phyloP scores from a whole-genome alignment of 2,888 invertebrate species.

The Lampropteryx suffumata region DNA sequence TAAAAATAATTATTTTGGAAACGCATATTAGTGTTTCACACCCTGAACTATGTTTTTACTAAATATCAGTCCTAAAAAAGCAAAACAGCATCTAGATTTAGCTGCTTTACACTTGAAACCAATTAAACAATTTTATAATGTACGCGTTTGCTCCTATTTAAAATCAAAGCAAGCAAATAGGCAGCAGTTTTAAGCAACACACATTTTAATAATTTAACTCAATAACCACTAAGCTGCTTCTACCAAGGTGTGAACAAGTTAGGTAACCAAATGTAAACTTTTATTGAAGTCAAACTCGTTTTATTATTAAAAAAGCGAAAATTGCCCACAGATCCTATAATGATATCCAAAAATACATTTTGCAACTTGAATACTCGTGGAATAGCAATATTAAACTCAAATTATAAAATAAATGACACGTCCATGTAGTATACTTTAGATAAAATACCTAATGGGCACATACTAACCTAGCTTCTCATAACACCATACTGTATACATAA shows the following conservation, averaged over 20 bases:
- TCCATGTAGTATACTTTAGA: constrained; percentile 12
- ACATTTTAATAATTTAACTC: too few relatives aligned
- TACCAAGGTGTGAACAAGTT: constrained; percentile 24
- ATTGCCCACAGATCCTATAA: constrained; percentile 21
- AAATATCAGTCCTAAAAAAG: constrained; percentile 35
- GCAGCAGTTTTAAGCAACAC: too few relatives aligned
- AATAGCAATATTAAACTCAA: constrained; percentile 6
- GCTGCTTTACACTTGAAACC: constrained; percentile 18
- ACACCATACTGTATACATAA: constrained; percentile 20
- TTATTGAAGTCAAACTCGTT: constrained; percentile 16
- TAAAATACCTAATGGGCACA: constrained; percentile 20
- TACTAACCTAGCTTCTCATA: constrained; percentile 29
- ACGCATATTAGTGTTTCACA: constrained; percentile 63
- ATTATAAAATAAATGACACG: constrained; percentile 13
- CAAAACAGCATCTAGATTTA: constrained; percentile 21
- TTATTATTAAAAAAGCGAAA: constrained; percentile 13
- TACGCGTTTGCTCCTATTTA: too few relatives aligned
- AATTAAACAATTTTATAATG: background rate
- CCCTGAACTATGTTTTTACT: constrained; percentile 45
- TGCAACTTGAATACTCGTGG: constrained; percentile 4
- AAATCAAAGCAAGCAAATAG: too few relatives aligned
- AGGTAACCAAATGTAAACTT: constrained; percentile 1
- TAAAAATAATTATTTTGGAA: constrained; percentile 50
- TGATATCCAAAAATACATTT: constrained; percentile 27
- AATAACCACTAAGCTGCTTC: background rate